Conservation (phyloP, 2,113 vertebrate species). For the Podilymbus podiceps region DNA sequence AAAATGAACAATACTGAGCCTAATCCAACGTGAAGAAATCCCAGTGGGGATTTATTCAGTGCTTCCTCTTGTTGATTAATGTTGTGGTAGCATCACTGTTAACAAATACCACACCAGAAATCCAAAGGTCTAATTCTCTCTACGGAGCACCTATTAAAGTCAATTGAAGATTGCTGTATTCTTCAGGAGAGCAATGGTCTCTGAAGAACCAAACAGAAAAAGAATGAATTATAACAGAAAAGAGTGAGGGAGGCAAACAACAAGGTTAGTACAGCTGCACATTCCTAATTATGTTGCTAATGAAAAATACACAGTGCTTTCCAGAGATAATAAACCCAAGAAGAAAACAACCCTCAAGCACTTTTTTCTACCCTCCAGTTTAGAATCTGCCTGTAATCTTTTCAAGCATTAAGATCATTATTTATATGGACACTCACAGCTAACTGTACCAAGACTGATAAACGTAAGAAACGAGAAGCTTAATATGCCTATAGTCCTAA, state of each 20-base stretch:
- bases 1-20: neutral
- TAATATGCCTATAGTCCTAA: neutral
- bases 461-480: neutral
- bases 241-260: neutral
- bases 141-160: neutral
- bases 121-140: neutral
- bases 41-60: neutral
- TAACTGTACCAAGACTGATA: neutral
- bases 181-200: neutral
- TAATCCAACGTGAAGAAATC: slow-evolving; percentile 9
- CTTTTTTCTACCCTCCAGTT: neutral
- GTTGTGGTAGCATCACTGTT: neutral
- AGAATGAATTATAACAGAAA: neutral
- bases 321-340: neutral
- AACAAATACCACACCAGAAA: neutral
- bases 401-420: neutral
- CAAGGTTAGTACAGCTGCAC: neutral
- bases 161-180: neutral
- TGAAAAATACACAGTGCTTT: neutral
- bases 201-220: neutral
- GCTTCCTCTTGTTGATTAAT: neutral
- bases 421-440: neutral
- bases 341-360: neutral
- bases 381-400: neutral
- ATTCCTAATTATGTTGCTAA: neutral